Evolutionary conservation across 2,797 vertebrate genomes (phyloP), one percentile per base, ranked within the genome.

Genomic region (Nothura maculosa): DNA sequence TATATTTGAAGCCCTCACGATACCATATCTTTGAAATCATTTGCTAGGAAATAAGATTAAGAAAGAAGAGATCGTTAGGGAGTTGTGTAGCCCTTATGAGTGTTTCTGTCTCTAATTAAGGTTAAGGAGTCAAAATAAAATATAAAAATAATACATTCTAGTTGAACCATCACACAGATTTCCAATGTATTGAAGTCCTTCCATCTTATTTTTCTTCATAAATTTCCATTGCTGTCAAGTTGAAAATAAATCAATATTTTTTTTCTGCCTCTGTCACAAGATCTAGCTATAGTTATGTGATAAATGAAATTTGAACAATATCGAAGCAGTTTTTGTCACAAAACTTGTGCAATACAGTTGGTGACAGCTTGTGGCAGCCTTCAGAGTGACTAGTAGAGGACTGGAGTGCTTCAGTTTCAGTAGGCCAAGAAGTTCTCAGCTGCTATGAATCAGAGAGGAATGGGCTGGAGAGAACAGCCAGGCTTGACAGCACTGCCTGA

Each of bases 251-350:
- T 32, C 69, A 74, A 38, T 68, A 12, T 1, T 45, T 88, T 89
- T 86, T 48, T 12, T 45, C 28, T 24, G 9, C 10, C 63, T 30
- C 28, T 45, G 34, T 25, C 25, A 48, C 25, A 24, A 55, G 38
- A 28, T 81, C 43, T 45, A 32, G 27, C 68, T 85, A 68, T 9
- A 66, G 36, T 40, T 55, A 27, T 0, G 16, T 64, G 12, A 17
- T 45, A 72, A 87, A 80, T 77, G 10, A 4, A 54, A 2, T 72
- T 63, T 4, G 3, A 82, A 62, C 27, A 43, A 12, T 30, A 25
- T 68, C 18, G 85, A n/a, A 63, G 54, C 11, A 17, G 70, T 93
- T 77, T 38, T 81, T 89, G 81, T 69, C 38, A 21, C 34, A 43
- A 38, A 81, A 34, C 25, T 34, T 4, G 74, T 0, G 0, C 42